Evolutionary conservation across 1,140 invertebrate genomes (phyloP), one percentile per base, ranked within the genome.

Genomic region (Grapholita molesta): DNA sequence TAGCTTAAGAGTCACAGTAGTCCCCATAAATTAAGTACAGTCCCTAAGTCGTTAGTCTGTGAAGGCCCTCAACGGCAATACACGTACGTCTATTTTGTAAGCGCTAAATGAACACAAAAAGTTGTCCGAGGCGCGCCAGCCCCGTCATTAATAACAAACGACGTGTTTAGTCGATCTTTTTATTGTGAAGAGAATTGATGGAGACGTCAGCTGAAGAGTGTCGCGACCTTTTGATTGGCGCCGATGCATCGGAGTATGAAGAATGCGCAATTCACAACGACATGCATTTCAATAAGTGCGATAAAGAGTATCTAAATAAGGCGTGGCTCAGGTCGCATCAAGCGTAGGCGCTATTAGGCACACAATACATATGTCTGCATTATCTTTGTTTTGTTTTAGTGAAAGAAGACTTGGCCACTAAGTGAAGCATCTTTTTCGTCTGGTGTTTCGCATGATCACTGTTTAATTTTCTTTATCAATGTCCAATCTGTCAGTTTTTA

Each of bases 211-310:
- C 70, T 81, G 70, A 77, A 78, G 73, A 81, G 73, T 72, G 74
- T 68, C 73, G 64, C 75, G 85, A 82, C 77, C 77, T 82, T 70
- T 83, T 83, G 76, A 85, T 83, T 83, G 76, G 73, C 77, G 77
- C 66, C 76, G 72, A 80, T 75, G 77, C 70, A 66, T 64, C 72
- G 73, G 79, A 78, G 72, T 73, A 69, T 73, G 66, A 75, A 78
- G 66, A 75, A 78, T 83, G 74, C 66, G 55, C 55, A 61, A 25
- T 32, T 61, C 55, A 30, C 55, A 21, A 57, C 30, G 55, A 25
- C 55, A 61, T 28, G 30, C 0, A 61, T 38, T 38, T 38, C 35
- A 15, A 38, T 38, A 38, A n/a, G 35, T 55, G 55, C 28, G 25
- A 25, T 30, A 15, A 61, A 61, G 30, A 61, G 30, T n/a, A 30